phyloP scores from a whole-genome alignment of 2,888 invertebrate genomes.

The Ophioninae sp. region DNA sequence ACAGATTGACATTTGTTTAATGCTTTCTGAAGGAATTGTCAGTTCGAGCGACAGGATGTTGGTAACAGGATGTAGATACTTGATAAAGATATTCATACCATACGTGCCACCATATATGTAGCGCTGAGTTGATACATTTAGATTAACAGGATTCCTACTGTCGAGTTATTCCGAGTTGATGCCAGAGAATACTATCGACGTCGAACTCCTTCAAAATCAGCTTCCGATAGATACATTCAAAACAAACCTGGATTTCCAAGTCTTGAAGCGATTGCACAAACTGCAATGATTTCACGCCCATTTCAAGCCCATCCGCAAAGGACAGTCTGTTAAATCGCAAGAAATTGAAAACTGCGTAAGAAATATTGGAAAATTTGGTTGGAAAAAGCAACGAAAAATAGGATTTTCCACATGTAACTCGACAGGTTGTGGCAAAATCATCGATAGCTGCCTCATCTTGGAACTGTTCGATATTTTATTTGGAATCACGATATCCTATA shows the following conservation, averaged over 20 bases:
- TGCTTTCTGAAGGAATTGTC: neutral
- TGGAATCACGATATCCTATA: slow-evolving; percentile 5
- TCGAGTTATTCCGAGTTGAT: neutral
- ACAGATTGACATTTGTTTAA: neutral
- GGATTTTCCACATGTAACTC: neutral
- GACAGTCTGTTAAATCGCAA: neutral
- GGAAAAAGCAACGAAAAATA: neutral
- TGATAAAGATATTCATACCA: neutral
- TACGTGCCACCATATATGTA: neutral
- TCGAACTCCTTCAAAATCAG: neutral
- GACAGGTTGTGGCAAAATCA: neutral
- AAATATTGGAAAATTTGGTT: neutral
- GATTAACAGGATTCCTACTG: neutral
- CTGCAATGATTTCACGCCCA: too few relatives aligned
- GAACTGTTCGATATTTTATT: neutral
- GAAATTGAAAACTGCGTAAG: neutral
- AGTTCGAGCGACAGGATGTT: neutral
- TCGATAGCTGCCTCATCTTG: neutral
- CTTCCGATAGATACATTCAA: neutral
- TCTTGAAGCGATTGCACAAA: neutral
- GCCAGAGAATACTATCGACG: neutral
- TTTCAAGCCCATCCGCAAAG: neutral
- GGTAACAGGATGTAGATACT: neutral
- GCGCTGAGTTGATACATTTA: neutral
- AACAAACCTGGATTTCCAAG: neutral